Conservation (phyloP, 1,140 invertebrate genomes). For the Bursaphelenchus mucronatus region DNA sequence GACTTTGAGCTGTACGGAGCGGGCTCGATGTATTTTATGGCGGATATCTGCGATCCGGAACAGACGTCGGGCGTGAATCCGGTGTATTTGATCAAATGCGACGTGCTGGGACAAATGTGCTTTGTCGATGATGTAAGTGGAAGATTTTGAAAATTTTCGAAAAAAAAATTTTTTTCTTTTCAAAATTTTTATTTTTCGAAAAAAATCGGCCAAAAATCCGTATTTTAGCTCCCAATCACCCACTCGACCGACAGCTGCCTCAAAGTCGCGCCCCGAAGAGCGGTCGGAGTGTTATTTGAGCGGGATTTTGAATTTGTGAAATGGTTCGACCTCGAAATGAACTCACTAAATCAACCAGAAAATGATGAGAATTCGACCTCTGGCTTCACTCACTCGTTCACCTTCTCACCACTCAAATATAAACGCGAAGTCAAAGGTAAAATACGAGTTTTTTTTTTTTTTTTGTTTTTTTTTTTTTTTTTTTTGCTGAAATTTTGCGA, state of each 20-base stretch:
- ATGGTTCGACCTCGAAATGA: constrained; percentile 17
- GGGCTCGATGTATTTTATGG: constrained; percentile 3
- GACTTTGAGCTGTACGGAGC: constrained; percentile 8
- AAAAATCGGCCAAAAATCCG: neutral
- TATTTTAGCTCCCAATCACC: constrained; percentile 4
- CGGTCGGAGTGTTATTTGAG: constrained; percentile 1
- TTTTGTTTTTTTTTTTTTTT: too few species aligned
- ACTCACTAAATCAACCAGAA: neutral
- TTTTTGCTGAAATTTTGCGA: neutral
- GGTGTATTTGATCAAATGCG: too few species aligned
- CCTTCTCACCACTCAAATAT: too few species aligned
- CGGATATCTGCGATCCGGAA: neutral
- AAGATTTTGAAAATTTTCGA: constrained; percentile 2
- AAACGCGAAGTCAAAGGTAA: neutral
- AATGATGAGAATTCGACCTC: neutral
- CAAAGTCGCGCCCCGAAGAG: neutral
- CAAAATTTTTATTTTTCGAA: too few species aligned
- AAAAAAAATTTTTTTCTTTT: neutral
- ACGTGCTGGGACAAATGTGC: too few species aligned
- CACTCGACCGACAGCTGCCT: neutral
- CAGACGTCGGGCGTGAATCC: neutral
- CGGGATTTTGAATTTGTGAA: constrained; percentile 12
- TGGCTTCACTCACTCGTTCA: neutral
- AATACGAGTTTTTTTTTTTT: too few species aligned
- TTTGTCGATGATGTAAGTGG: constrained; percentile 1